Evolutionary conservation across 2,888 invertebrate species (phyloP).

Genomic region (Carpatolechia fugitivella): DNA sequence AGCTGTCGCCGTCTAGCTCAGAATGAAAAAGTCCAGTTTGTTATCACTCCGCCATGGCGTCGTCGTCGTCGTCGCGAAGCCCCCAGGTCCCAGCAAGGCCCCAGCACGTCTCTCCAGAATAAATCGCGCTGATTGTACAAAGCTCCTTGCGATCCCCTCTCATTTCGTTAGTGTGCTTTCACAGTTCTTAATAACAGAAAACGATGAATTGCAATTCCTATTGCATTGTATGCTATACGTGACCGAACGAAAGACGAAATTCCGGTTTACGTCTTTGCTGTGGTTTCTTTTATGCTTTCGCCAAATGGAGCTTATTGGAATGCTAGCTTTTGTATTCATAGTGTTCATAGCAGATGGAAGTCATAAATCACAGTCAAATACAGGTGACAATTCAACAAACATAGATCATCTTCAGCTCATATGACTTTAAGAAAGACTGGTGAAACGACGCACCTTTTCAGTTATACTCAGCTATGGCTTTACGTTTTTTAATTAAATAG

Average conservation of each 20-base stretch:
- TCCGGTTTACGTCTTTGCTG: not conserved
- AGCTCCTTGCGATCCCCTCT: conserved; percentile 62
- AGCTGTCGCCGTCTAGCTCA: not conserved
- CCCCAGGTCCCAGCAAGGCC: conserved; percentile 5
- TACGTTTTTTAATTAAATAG: no score
- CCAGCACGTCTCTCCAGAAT: conserved; percentile 38
- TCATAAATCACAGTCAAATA: conserved; percentile 9
- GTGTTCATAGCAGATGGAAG: conserved; percentile 28
- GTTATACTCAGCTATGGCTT: no score
- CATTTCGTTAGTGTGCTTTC: conserved; percentile 41
- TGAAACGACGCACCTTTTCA: no score
- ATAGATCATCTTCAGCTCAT: no score
- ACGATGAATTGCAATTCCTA: conserved; percentile 44
- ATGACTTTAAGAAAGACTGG: no score
- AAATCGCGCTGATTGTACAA: conserved; percentile 75
- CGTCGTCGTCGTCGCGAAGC: not conserved
- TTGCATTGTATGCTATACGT: conserved; percentile 24
- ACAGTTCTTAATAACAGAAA: conserved; percentile 56
- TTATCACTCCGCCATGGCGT: not conserved
- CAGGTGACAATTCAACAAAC: no score
- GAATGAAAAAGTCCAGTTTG: not conserved
- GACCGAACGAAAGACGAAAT: not conserved
- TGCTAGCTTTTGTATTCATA: not conserved
- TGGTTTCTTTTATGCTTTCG: not conserved
- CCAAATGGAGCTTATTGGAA: no score